A percentile compares a stretch with the other conserved stretches of the same genome.
Evolutionary conservation across 2,888 invertebrate genomes (phyloP).

Genomic region (Allophyes oxyacanthae): DNA sequence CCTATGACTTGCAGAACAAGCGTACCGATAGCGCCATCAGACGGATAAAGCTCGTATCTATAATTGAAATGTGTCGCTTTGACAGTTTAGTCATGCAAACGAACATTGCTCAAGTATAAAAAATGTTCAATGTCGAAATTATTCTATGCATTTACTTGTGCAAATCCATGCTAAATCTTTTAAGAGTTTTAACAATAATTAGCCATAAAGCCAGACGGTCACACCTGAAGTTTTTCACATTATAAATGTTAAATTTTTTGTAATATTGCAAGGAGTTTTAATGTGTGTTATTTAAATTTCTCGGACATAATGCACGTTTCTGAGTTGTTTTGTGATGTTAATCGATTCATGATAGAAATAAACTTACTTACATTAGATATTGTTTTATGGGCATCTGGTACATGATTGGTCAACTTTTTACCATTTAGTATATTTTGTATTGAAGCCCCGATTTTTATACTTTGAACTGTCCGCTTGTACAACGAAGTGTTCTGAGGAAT

Average conservation of each 20-base stretch:
- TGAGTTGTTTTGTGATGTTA: not conserved
- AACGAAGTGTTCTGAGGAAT: too few species aligned
- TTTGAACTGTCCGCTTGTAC: too few species aligned
- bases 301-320: conserved; percentile 1
- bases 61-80: conserved; percentile 76
- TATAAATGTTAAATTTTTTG: conserved; percentile 7
- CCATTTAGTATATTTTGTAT: too few species aligned
- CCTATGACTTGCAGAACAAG: conserved; percentile 56
- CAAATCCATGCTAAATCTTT: conserved; percentile 19
- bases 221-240: conserved; percentile 2
- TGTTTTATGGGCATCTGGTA: not conserved
- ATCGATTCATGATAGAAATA: conserved; percentile 22
- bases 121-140: conserved; percentile 32
- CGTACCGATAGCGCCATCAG: conserved; percentile 62
- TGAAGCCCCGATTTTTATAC: too few species aligned
- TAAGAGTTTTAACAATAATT: conserved; percentile 18
- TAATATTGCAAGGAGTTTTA: not conserved
- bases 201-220: conserved; percentile 6
- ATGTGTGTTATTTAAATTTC: conserved; percentile 13
- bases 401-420: too few species aligned
- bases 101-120: conserved; percentile 63
- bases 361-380: not conserved
- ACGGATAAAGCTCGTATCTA: conserved; percentile 69
- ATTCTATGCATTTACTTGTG: conserved; percentile 21
- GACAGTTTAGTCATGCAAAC: conserved; percentile 68